Conservation (phyloP, 2,113 vertebrate species). For the Theristicus caerulescens region DNA sequence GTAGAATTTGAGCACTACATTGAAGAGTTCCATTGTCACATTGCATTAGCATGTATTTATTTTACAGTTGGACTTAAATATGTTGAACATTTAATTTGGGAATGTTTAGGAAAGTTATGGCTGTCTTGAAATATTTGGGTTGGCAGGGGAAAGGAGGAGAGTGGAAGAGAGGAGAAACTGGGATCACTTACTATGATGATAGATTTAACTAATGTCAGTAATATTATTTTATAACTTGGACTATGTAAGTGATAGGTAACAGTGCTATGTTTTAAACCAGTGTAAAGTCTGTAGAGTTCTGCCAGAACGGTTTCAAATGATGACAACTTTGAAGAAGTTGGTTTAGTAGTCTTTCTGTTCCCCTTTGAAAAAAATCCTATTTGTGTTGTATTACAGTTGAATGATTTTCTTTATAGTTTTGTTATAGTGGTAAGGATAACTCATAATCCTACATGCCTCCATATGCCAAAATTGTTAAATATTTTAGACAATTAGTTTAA, state of each 20-base stretch:
- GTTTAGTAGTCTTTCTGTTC: neutral
- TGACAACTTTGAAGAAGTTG: neutral
- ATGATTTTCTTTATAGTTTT: neutral
- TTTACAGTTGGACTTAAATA: neutral
- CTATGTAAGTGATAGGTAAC: neutral
- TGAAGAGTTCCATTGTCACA: neutral
- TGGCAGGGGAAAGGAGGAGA: neutral
- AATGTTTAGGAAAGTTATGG: neutral
- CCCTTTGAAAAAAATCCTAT: neutral
- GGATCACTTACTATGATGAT: neutral
- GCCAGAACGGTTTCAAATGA: neutral
- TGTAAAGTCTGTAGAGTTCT: neutral
- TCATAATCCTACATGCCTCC: neutral
- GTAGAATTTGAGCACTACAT: neutral
- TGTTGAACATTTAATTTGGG: slow-evolving; percentile 31
- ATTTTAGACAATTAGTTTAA: neutral
- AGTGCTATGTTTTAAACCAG: neutral
- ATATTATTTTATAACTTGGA: slow-evolving; percentile 4
- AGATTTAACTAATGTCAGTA: slow-evolving; percentile 5
- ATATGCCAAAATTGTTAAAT: neutral
- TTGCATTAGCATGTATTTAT: slow-evolving; percentile 2
- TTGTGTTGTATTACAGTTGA: neutral
- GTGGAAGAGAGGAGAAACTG: neutral
- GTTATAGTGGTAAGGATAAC: neutral
- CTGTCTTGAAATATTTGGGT: slow-evolving; percentile 15